Evolutionary conservation across 2,797 vertebrate species (phyloP).

Genomic region (Podarcis siculus): DNA sequence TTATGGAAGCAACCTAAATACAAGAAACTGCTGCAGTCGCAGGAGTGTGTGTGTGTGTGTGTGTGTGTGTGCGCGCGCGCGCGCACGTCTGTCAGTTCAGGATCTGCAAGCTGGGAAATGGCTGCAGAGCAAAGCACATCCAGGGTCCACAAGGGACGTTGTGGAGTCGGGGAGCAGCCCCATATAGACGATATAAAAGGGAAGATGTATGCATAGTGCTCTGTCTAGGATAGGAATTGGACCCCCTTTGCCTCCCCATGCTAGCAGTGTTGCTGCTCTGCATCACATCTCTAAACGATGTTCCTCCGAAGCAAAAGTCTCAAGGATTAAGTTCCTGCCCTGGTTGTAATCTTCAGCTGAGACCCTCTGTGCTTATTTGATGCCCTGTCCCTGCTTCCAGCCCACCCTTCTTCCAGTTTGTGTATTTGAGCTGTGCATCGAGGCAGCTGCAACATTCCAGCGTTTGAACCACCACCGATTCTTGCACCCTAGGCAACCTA

Average conservation of each 20-base stretch:
- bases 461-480: conserved; percentile 68
- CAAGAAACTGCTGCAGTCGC: conserved; percentile 73
- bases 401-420: conserved; percentile 37
- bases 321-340: conserved; percentile 48
- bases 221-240: conserved; percentile 45
- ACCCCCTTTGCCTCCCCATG: conserved; percentile 38
- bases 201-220: conserved; percentile 50
- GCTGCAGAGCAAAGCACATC: conserved; percentile 75
- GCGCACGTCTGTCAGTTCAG: conserved; percentile 59
- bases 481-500: conserved; percentile 69
- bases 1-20: conserved; percentile 71
- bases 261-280: conserved; percentile 56
- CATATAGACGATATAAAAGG: conserved; percentile 58
- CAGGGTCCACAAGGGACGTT: conserved; percentile 57
- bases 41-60: conserved; percentile 62
- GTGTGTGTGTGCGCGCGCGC: conserved; percentile 38
- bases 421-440: conserved; percentile 70
- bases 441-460: conserved; percentile 82
- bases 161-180: conserved; percentile 63
- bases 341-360: conserved; percentile 46
- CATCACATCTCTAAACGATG: conserved; percentile 56
- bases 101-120: conserved; percentile 63
- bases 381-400: neutral
- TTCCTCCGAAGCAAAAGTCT: conserved; percentile 59
- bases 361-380: conserved; percentile 65